Conservation (phyloP, 2,888 invertebrate genomes). For the Harmothoe impar region DNA sequence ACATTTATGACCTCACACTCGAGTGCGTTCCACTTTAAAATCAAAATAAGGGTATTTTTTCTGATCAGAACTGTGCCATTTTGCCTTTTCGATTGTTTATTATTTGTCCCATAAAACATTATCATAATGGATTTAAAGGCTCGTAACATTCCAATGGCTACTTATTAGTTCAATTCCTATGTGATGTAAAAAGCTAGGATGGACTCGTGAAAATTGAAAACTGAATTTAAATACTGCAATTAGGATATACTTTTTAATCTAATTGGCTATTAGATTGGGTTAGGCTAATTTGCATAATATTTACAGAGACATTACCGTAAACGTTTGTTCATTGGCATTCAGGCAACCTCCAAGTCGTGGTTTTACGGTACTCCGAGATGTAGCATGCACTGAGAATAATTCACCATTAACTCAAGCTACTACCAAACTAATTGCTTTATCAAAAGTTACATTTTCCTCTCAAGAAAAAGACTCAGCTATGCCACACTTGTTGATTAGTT, state of each 20-base stretch:
- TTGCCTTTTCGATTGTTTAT: not conserved
- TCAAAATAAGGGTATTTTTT: not conserved
- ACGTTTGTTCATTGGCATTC: not conserved
- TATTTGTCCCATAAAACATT: not conserved
- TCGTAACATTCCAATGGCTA: not conserved
- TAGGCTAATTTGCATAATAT: not conserved
- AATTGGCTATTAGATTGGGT: not conserved
- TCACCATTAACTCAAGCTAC: not conserved
- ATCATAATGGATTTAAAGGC: not conserved
- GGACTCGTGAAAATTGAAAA: not conserved
- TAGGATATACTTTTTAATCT: not conserved
- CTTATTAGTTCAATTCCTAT: not conserved
- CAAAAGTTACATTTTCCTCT: constrained; percentile 31
- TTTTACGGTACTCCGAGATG: not conserved
- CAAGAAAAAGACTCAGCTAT: not conserved
- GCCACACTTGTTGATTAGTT: constrained; percentile 47
- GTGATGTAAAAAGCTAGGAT: not conserved
- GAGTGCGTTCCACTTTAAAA: constrained; percentile 18
- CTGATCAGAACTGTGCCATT: no score
- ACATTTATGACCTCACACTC: constrained; percentile 16
- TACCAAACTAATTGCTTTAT: not conserved
- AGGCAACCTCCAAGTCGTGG: not conserved
- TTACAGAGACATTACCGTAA: not conserved
- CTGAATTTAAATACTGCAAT: not conserved
- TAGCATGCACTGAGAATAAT: not conserved